These are phyloP conservation scores for Miltochrista miniata DNA, from an alignment of 2,888 invertebrate species.

Conservation along the genomic window DNA sequence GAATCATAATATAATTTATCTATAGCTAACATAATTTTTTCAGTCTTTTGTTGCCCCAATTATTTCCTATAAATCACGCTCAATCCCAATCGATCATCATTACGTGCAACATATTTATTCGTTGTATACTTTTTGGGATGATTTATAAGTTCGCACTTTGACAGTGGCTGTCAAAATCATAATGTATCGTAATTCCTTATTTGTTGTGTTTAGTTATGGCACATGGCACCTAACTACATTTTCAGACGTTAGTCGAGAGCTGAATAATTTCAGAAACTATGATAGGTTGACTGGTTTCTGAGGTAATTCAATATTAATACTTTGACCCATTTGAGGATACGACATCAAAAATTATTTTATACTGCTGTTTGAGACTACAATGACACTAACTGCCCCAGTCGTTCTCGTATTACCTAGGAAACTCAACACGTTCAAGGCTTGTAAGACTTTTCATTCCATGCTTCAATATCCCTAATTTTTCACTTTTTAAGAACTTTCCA, in stretches of 20 bases:
- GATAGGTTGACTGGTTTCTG: too few relatives aligned
- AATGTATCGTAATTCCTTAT: slow-evolving; percentile 29
- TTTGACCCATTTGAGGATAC: too few relatives aligned
- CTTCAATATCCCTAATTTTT: too few relatives aligned
- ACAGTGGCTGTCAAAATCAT: slow-evolving; percentile 40
- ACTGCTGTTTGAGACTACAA: too few relatives aligned
- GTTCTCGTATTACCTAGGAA: too few relatives aligned
- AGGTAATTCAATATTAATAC: too few relatives aligned
- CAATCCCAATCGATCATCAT: slow-evolving; percentile 41
- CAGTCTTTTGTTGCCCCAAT: slow-evolving; percentile 17
- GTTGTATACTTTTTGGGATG: slow-evolving; percentile 30
- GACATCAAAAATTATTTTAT: too few relatives aligned
- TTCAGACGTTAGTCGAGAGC: background rate
- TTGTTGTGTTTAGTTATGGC: slow-evolving; percentile 6
- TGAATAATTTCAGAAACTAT: background rate
- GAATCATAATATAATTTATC: too few relatives aligned
- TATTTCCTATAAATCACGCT: slow-evolving; percentile 30
- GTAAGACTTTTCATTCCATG: too few relatives aligned
- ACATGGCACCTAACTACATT: background rate
- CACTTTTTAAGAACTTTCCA: too few relatives aligned
- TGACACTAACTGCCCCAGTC: too few relatives aligned
- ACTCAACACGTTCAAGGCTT: too few relatives aligned
- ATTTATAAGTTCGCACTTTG: slow-evolving; percentile 36
- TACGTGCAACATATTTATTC: slow-evolving; percentile 35
- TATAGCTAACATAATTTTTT: slow-evolving; percentile 1